Evolutionary conservation across 2,113 vertebrate species (phyloP), one percentile per base, ranked within the genome.

Genomic region (Alosa alosa): DNA sequence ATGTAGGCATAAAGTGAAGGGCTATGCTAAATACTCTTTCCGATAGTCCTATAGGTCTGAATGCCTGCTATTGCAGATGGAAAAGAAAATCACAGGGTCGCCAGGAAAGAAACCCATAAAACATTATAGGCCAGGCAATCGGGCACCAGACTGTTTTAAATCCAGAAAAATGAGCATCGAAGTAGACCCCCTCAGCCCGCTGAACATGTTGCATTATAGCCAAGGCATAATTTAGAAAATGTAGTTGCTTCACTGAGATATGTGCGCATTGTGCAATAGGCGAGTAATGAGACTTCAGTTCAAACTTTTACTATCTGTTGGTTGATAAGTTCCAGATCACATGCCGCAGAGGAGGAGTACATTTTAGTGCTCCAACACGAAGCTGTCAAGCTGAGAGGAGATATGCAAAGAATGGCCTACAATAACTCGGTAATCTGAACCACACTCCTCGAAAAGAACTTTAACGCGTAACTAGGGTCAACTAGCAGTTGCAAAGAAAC

Each of bases 271-370:
- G 64, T 72, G 64, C n/a, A 72, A 72, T 25, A 72, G 25, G 25
- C 64, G 10, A 72, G 13, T 72, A 72, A 72, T 72, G 64, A 72
- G 64, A 36, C 64, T 15, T 31, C 22, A 72, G 64, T 1, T 72
- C n/a, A 72, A 72, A 36, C 1, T 72, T 72, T 72, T 72, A 72
- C 64, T 72, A 72, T 72, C 64, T 72, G 64, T 36, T 31, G 25
- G 64, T 72, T 72, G 64, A 72, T 72, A 25, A 36, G n/a, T 72
- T 72, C 64, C 64, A 72, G 64, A 72, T 8, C 64, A 72, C 64
- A 36, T 36, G 25, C 31, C 64, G n/a, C 31, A 11, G 64, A 72
- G 31, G 25, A 72, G 11, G 25, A 13, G 8, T 0, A 15, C 6
- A 31, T 25, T 72, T 11, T 2, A 25, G 8, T 0, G 22, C 57